These are phyloP conservation scores for Paratilapia polleni DNA, from an alignment of 2,113 vertebrate genomes.

Conservation along the genomic window DNA sequence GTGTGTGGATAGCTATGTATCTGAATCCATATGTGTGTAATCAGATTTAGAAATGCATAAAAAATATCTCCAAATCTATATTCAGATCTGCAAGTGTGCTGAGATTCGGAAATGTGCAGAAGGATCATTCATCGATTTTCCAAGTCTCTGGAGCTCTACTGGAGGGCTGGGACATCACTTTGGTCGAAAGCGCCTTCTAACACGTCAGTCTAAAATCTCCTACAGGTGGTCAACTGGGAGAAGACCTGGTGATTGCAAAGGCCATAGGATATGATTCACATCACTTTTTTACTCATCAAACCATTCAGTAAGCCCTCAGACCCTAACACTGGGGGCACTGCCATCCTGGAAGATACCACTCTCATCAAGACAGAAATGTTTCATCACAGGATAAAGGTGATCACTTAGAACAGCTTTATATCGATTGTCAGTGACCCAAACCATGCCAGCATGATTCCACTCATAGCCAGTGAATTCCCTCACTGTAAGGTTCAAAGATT, in stretches of 20 bases:
- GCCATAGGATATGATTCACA: not conserved
- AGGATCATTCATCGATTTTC: not conserved
- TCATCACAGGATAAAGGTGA: not conserved
- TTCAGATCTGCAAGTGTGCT: not conserved
- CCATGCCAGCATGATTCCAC: not conserved
- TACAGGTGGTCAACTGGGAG: not conserved
- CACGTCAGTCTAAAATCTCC: not conserved
- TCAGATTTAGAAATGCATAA: not conserved
- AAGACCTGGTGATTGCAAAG: not conserved
- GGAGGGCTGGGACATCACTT: not conserved
- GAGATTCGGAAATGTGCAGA: not conserved
- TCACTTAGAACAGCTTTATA: not conserved
- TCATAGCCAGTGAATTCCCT: not conserved
- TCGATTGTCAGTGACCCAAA: too few relatives aligned
- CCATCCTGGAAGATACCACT: not conserved
- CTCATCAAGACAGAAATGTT: too few relatives aligned
- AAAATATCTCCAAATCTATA: not conserved
- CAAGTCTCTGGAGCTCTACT: not conserved
- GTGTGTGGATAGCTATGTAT: not conserved
- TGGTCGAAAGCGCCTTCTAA: not conserved
- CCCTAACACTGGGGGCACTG: not conserved
- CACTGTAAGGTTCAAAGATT: not conserved
- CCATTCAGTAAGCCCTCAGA: not conserved
- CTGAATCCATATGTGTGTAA: not conserved
- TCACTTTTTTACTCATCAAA: not conserved